Conservation (phyloP, 1,140 invertebrate genomes). For the Calliphora vicina region DNA sequence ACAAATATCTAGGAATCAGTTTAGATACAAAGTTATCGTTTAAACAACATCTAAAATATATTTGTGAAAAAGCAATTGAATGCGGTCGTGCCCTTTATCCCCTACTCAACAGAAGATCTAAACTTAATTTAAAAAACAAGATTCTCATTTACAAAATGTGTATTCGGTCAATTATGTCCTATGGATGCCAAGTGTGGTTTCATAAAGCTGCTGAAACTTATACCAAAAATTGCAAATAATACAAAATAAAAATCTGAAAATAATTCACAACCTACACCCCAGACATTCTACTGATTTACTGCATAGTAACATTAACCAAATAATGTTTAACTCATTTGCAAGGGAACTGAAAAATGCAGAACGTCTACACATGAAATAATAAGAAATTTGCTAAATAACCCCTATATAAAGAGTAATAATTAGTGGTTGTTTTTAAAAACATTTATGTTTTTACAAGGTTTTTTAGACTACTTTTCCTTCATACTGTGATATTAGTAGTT, state of each 20-base stretch:
- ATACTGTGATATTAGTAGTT: too few species aligned
- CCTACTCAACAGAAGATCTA: background rate
- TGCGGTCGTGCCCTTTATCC: background rate
- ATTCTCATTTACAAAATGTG: too few species aligned
- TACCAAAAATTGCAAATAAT: background rate
- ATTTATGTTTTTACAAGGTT: background rate
- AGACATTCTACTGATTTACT: background rate
- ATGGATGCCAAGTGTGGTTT: background rate
- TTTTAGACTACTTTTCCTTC: too few species aligned
- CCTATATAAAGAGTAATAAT: background rate
- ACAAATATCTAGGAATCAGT: too few species aligned
- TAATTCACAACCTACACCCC: background rate
- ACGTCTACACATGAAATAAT: background rate
- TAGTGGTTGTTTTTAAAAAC: background rate
- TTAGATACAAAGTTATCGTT: too few species aligned
- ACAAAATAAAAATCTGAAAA: background rate
- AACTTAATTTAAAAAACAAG: background rate
- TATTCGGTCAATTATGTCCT: background rate
- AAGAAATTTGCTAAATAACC: background rate
- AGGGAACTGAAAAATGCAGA: constrained; percentile 1
- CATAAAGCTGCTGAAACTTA: background rate
- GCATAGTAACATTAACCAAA: background rate
- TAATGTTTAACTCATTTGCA: background rate
- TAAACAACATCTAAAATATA: background rate
- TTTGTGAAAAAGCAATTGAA: background rate